A percentile compares a stretch with the other conserved stretches of the same genome.
Conservation (phyloP, 2,113 vertebrate genomes). For the Semicossyphus pulcher region DNA sequence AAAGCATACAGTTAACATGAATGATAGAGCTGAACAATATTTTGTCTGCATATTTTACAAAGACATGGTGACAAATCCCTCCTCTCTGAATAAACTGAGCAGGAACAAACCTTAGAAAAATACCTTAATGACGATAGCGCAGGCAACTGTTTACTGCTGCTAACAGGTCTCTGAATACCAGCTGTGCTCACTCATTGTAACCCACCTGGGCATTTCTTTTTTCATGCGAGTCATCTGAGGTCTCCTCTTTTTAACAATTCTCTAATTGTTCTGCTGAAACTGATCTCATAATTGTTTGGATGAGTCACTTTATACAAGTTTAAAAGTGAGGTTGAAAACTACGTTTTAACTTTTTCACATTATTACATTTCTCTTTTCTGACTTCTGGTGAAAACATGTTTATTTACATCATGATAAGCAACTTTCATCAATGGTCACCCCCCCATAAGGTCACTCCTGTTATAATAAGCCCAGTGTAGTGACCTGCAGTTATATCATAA, state of each 20-base stretch:
- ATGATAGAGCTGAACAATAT: not conserved
- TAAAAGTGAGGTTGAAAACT: slow-evolving; percentile 17
- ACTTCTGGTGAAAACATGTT: no score
- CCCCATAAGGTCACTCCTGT: not conserved
- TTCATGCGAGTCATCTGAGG: slow-evolving; percentile 38
- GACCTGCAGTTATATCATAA: slow-evolving; percentile 9
- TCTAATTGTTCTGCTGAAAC: slow-evolving; percentile 63
- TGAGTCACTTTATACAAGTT: slow-evolving; percentile 3
- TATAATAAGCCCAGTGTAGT: not conserved
- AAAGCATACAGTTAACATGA: slow-evolving; percentile 1
- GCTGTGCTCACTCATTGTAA: slow-evolving; percentile 27
- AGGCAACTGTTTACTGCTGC: slow-evolving; percentile 27
- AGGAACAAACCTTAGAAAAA: slow-evolving; percentile 18
- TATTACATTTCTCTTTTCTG: no score
- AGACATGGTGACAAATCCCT: not conserved
- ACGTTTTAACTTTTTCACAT: not conserved
- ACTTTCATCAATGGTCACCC: not conserved
- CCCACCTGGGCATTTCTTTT: slow-evolving; percentile 50
- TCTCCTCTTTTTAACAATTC: slow-evolving; percentile 61
- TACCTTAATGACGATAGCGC: not conserved
- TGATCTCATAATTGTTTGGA: slow-evolving; percentile 60
- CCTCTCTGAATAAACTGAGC: not conserved
- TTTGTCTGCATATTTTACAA: not conserved
- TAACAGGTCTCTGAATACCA: slow-evolving; percentile 46
- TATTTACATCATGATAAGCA: not conserved